Evolutionary conservation across 2,113 vertebrate genomes (phyloP), one percentile per base, ranked within the genome.

Genomic region (Chaetorhynchus papuensis): DNA sequence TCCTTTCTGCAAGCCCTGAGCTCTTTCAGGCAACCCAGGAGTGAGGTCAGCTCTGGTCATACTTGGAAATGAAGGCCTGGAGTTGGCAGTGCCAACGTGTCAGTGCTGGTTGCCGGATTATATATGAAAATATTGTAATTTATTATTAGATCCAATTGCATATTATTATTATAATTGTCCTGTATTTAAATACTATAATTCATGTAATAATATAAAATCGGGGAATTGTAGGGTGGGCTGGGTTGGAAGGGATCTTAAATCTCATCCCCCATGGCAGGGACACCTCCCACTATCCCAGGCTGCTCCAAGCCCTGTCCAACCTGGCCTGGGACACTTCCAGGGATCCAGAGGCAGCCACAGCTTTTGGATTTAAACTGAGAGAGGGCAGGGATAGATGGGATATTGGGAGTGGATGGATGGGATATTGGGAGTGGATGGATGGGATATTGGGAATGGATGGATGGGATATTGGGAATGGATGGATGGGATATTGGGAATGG

Each of bases 131-230:
- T 15, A 37, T 63, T 22, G 4, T 1, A 5, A n/a, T 56, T 56
- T 28, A 15, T 56, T 56, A 2, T 19, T 6, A 41, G 2, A n/a
- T 3, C 15, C 20, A 10, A 39, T 3, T 0, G 2, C 2, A 2
- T 6, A 4, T 30, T n/a, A 4, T 30, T n/a, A 11, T 13, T 41
- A 24, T 4, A 24, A 42, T 11, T 35, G 9, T 1, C 5, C 30
- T 35, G 2, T 30, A 12, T 35, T 49, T 47, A 8, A 27, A 28
- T 27, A 22, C 2, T 0, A 11, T 11, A 2, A 49, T 49, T 56
- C 5, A 5, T 15, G 28, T 56, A 3, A 39, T 11, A 23, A 11
- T 22, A 59, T 6, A 45, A 82, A 82, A 41, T 15, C 10, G 23
- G 10, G 7, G 10, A 30, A 41, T 49, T 3, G 6, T 1, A 3